A percentile compares a stretch with the other conserved stretches of the same genome.
Conservation (phyloP, 2,113 vertebrate genomes). For the Sinocyclocheilus rhinocerous region DNA sequence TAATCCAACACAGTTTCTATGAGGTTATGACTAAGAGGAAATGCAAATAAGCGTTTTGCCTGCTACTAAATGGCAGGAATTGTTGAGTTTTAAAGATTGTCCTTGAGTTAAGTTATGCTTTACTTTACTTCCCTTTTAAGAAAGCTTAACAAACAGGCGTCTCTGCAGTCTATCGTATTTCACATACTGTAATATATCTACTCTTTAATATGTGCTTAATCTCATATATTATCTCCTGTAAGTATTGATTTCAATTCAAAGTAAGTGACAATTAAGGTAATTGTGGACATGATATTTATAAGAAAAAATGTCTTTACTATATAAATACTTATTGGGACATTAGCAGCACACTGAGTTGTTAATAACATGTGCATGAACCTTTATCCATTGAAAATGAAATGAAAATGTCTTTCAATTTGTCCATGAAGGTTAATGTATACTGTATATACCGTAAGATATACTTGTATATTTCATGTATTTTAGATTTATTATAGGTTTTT, state of each 20-base stretch:
- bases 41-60: conserved; percentile 6
- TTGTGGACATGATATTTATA: background rate
- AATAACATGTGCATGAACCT: too few relatives aligned
- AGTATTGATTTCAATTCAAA: background rate
- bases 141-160: background rate
- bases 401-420: too few relatives aligned
- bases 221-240: background rate
- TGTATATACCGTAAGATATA: too few relatives aligned
- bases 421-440: too few relatives aligned
- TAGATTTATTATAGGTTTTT: too few relatives aligned
- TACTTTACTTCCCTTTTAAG: background rate
- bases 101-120: background rate
- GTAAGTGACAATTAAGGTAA: background rate
- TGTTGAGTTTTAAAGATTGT: background rate
- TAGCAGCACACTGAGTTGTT: too few relatives aligned
- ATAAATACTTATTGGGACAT: too few relatives aligned
- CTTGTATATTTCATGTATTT: too few relatives aligned
- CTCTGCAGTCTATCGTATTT: background rate
- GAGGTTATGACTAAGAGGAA: conserved; percentile 30
- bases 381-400: too few relatives aligned
- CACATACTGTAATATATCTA: background rate
- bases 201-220: background rate
- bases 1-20: conserved; percentile 28
- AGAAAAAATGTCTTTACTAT: too few relatives aligned
- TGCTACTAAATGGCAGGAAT: background rate